Conservation (phyloP, 2,888 invertebrate genomes). For the Tinea pellionella region DNA sequence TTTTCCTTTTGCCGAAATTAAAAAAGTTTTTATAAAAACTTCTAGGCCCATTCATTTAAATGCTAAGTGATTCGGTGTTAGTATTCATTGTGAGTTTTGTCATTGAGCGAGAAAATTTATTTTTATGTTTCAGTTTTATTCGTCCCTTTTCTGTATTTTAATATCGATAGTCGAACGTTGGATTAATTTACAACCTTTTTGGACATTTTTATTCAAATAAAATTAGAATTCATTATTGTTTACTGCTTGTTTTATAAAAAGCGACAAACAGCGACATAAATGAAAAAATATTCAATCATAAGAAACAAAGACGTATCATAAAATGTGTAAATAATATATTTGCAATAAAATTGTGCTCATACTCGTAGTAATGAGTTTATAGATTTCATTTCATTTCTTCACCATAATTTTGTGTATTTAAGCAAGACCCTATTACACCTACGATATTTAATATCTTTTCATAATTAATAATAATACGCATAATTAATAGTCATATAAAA, state of each 20-base stretch:
- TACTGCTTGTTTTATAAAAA: too few relatives aligned
- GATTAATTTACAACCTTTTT: too few relatives aligned
- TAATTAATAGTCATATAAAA: neutral
- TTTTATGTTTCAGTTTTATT: conserved; percentile 21
- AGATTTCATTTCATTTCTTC: neutral
- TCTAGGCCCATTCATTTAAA: conserved; percentile 57
- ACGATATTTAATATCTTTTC: neutral
- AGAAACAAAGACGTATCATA: neutral
- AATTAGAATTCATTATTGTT: too few relatives aligned
- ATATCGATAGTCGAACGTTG: neutral
- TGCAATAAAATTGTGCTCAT: neutral
- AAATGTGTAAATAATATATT: neutral
- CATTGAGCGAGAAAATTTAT: conserved; percentile 49
- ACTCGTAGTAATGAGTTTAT: neutral
- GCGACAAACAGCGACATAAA: too few relatives aligned
- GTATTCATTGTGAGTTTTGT: conserved; percentile 59
- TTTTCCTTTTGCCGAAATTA: conserved; percentile 56
- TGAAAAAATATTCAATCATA: too few relatives aligned
- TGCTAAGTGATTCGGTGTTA: conserved; percentile 54
- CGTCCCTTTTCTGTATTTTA: neutral
- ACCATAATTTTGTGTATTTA: neutral
- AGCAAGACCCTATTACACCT: neutral
- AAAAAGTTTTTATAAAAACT: conserved; percentile 56
- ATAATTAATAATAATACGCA: neutral
- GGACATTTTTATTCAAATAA: too few relatives aligned